Base-by-base conservation (phyloP, 2,113 vertebrate genomes). In the Clarias magur region DNA sequence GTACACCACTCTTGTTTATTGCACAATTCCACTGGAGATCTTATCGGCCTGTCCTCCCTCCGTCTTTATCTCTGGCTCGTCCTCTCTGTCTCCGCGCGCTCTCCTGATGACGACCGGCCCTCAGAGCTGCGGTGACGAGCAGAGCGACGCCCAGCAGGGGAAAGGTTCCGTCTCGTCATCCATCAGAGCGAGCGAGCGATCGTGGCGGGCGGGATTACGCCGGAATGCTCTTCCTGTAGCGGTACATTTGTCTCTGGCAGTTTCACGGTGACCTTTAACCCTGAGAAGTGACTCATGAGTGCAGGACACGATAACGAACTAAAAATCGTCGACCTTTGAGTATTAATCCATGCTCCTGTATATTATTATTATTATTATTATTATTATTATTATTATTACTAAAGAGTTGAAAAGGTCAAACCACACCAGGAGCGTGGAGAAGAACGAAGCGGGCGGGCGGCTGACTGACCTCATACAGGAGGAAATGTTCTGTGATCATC, bases 1-100 rank as follows among this genome's bases (percentile, higher is more conserved):
- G 60, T 42, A 63, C 23, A 42, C 23, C 60, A 65, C 82, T 67
- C 23, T 34, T 25, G 3, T 30, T 83, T 70, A 70, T 70, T 83
- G 27, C 65, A 70, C 54, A 80, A 11, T 59, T 80, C 27, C 27
- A 60, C 78, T 80, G 82, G n/a, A 19, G 82, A 83, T 67, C 82
- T 83, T 83, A 83, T 83, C 82, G 4, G 6, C 10, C 30, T n/a
- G 38, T 48, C 42, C 81, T 83, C 63, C 23, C 63, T 83, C 42
- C 21, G 9, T 54, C 42, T 19, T 23, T 83, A n/a, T 68, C 81
- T 56, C 12, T 54, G n/a, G n/a, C 8, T 65, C 34, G 0, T 38
- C 48, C 80, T 16, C 76, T 56, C 23, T 0, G 23, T 79, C 75
- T 79, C n/a, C 23, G 38, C 48, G 8, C 6, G 19, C 12, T 27